Conservation (phyloP, 2,888 invertebrate genomes). For the Agrochola circellaris region DNA sequence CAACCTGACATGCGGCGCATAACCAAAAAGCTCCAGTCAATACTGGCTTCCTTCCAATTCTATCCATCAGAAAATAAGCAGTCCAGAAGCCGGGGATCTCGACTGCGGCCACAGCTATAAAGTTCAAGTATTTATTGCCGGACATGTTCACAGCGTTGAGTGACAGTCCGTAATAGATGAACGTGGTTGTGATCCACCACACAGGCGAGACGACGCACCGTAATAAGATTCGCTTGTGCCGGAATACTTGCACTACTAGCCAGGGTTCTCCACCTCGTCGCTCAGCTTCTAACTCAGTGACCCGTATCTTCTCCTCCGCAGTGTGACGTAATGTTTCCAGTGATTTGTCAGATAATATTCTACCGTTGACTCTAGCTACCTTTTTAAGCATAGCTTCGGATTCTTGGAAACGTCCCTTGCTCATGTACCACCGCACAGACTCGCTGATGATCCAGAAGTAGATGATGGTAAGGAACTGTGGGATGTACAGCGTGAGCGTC, state of each 20-base stretch:
- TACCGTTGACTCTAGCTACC: constrained; percentile 91
- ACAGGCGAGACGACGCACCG: constrained; percentile 68
- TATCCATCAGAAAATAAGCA: constrained; percentile 91
- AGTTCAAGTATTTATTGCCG: constrained; percentile 92
- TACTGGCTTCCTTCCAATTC: constrained; percentile 91
- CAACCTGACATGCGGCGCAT: constrained; percentile 90
- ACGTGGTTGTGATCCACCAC: constrained; percentile 92
- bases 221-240: constrained; percentile 71
- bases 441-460: constrained; percentile 93
- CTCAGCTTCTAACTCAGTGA: constrained; percentile 41
- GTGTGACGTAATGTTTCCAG: constrained; percentile 71
- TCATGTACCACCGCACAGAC: constrained; percentile 94
- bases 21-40: constrained; percentile 90
- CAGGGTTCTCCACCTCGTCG: constrained; percentile 70
- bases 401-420: constrained; percentile 92
- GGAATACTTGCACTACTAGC: constrained; percentile 76
- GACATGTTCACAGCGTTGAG: constrained; percentile 92
- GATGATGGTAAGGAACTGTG: constrained; percentile 91
- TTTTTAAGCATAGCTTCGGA: constrained; percentile 91
- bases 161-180: constrained; percentile 93
- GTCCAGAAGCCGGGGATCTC: constrained; percentile 85
- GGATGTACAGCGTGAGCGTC: constrained; percentile 92
- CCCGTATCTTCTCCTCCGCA: constrained; percentile 72
- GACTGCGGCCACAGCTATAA: constrained; percentile 88
- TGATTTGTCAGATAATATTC: constrained; percentile 75